Base-by-base conservation (phyloP, 1,140 invertebrate species). In the Heliconius nattereri region DNA sequence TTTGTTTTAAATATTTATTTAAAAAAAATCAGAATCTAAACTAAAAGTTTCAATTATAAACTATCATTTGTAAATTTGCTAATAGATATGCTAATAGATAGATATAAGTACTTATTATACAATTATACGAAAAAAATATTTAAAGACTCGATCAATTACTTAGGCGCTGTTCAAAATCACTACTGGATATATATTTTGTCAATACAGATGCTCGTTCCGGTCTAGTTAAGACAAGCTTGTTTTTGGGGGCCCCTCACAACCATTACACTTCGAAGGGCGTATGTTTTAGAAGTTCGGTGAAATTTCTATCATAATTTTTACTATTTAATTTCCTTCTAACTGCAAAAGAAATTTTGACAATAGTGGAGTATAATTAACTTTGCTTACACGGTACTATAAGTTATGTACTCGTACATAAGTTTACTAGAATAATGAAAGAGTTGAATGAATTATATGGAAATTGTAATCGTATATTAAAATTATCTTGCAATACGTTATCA, bases 141-240 rank as follows among this genome's bases (percentile, higher is more conserved):
- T 26, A 60, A n/a, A 60, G 7, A 23, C 3, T 60, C 57, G 9
- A 9, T 60, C 20, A 23, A 23, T 60, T 60, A 11, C 57, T 26
- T 60, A 26, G 0, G 23, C n/a, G 57, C 23, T 29, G 60, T 29
- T 66, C 16, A 16, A 60, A 66, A 66, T 66, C 23, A 26, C 23
- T 9, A 29, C 26, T 66, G 60, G 9, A 26, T 66, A 66, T 29
- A 66, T 66, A 11, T 66, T 66, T 66, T 6, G 26, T 66, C 26
- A 66, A 66, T 66, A 66, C 26, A 66, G 60, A 66, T 66, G 26
- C 60, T 66, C 26, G 26, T 66, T 29, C 60, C 60, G 60, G 13
- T 66, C 60, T 66, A 66, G 60, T 66, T 26, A 29, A 66, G 60
- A 29, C 26, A 66, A 66, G 60, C 26, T 9, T 13, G 23, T 26